These are phyloP conservation scores for Antechinus stuartii DNA, from an alignment of 2,113 vertebrate species.

Conservation along the genomic window DNA sequence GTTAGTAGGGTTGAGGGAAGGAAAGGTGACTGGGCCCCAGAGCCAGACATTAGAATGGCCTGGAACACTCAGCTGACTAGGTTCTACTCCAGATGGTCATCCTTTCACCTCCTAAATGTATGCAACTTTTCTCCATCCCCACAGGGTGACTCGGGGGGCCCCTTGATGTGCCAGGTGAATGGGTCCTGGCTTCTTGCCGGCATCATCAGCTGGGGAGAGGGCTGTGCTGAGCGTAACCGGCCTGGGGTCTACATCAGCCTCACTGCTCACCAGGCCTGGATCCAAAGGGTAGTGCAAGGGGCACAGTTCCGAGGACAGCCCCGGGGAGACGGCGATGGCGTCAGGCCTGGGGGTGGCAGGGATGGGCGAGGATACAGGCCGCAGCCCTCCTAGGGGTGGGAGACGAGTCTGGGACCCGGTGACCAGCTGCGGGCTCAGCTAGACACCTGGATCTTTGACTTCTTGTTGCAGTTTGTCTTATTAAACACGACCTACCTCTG, in stretches of 20 bases:
- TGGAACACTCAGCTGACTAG: too few species aligned
- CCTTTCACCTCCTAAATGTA: not conserved
- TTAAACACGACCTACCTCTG: conserved; percentile 43
- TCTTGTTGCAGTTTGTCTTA: fast-evolving
- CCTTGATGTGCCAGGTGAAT: conserved; percentile 76
- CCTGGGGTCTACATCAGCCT: conserved; percentile 81
- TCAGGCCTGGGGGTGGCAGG: too few species aligned
- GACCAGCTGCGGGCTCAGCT: not conserved
- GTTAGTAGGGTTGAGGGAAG: not conserved
- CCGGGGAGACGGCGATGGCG: fast-evolving
- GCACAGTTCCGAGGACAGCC: conserved; percentile 69
- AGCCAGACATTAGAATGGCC: not conserved
- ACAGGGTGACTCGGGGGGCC: conserved; percentile 84
- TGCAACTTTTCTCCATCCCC: not conserved
- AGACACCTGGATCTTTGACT: not conserved
- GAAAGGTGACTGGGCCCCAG: not conserved
- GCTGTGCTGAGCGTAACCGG: conserved; percentile 77
- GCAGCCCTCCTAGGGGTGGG: too few species aligned
- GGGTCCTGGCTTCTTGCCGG: conserved; percentile 78
- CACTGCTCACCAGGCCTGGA: conserved; percentile 72
- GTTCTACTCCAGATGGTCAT: too few species aligned
- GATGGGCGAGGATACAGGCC: fast-evolving
- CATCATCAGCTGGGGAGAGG: conserved; percentile 82
- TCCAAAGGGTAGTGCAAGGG: conserved; percentile 60
- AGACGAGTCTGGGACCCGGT: fast-evolving